These are phyloP conservation scores for Halcyon badia DNA, from an alignment of 2,797 vertebrate genomes.

Conservation along the genomic window DNA sequence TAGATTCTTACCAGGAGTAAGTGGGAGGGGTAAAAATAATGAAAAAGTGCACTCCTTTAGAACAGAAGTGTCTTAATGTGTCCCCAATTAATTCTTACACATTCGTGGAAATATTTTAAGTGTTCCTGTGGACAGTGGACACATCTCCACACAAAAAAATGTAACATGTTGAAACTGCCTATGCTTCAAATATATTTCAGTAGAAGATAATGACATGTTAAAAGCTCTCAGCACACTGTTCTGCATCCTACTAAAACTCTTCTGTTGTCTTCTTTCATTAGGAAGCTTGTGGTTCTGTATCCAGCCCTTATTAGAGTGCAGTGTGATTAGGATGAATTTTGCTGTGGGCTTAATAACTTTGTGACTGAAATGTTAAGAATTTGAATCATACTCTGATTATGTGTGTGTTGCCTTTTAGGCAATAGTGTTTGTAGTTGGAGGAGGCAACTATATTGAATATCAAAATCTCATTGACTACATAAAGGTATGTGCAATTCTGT, in stretches of 20 bases:
- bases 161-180: neutral
- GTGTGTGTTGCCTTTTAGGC: conserved; percentile 83
- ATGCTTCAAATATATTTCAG: neutral
- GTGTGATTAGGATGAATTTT: neutral
- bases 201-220: neutral
- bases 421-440: conserved; percentile 96
- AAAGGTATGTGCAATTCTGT: conserved; percentile 83
- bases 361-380: neutral
- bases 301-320: neutral
- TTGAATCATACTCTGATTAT: neutral
- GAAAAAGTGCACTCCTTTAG: neutral
- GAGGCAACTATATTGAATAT: conserved; percentile 98
- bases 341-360: neutral
- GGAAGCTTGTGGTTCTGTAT: neutral
- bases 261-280: neutral
- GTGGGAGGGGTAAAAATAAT: neutral
- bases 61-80: neutral
- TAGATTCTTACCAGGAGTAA: neutral
- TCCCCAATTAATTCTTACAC: neutral
- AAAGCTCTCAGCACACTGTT: neutral
- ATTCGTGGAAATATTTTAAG: neutral
- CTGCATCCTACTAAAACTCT: neutral
- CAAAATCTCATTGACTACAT: conserved; percentile 96
- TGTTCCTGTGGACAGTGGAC: neutral
- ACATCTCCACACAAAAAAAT: neutral